Base-by-base conservation (phyloP, 2,113 vertebrate genomes). In the Callithrix jacchus region DNA sequence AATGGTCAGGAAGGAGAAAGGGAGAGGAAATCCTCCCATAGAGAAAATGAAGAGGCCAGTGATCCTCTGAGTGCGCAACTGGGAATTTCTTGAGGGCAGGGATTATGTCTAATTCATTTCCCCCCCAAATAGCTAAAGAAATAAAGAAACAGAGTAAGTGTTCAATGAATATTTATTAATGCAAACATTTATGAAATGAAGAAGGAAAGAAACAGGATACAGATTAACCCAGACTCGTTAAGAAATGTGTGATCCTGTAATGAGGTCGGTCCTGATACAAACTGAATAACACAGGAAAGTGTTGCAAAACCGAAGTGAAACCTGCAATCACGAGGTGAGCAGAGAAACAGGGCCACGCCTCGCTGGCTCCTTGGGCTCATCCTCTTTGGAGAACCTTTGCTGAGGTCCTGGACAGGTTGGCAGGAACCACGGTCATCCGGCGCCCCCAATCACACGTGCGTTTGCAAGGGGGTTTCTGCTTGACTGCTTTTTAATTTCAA, bases 361-460 rank as follows among this genome's bases (percentile, higher is more conserved):
- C 6, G 18, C 10, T 89, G 47, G 27, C n/a, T 37, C 11, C 64
- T 37, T 52, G 18, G 0, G 25, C 25, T 18, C 20, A 5, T 79
- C 49, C 8, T 64, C 73, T 6, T 27, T 6, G 25, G 16, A n/a
- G 27, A 49, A 47, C 11, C 47, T 47, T 47, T 12, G 4, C 10
- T 73, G 68, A 42, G 68, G 56, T 49, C 70, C 11, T 3, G 42
- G 42, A 40, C 14, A 8, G 56, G 4, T 7, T 35, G 32, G 27
- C 32, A 3, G 27, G 82, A 35, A 45, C 18, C 7, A 54, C n/a
- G 35, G 25, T 40, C 16, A 82, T 27, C n/a, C 17, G 21, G 37
- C 0, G 9, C 30, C 14, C 27, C 1, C 32, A 1, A 23, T 23
- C 56, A 17, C 1, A 0, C 1, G 14, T 11, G 54, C 20, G 16